Base-by-base conservation (phyloP, 53 echinoderm and acorn worm species). In the Astropecten irregularis region DNA sequence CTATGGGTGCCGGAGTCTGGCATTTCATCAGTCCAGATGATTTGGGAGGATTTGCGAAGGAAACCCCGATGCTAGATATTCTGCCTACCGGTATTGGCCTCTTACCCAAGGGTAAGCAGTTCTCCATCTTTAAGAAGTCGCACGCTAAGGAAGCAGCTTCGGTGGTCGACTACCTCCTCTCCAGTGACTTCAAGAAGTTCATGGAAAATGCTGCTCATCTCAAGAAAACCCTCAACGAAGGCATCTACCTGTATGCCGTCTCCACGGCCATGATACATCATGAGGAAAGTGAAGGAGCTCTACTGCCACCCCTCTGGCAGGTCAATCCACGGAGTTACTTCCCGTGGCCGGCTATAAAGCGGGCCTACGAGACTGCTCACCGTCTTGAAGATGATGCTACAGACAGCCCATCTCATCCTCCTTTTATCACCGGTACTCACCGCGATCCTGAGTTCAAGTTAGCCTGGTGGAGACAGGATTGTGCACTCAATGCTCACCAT, bases 401-500 rank as follows among this genome's bases (percentile, higher is more conserved):
- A n/a, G n/a, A 40, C 31, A 27, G 84, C 34, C 2, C 18, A 14
- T 3, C 8, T 16, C 51, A 40, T 22, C 38, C 66, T 4, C 19
- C 6, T 18, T 88, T 82, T 31, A 14, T 21, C 31, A 88, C 88
- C 0, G 88, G 88, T 4, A 83, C 63, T 13, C 9, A 82, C 14
- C 82, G 72, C 1, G 88, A 88, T 66, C 65, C 88, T 15, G 85
- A 90, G 84, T 79, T 85, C 62, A 84, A 77, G 81, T 27, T 90
- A 13, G 48, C 84, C 10, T 90, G 84, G 84, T 90, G 84, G 85
- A 77, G 90, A 49, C 71, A 90, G 19, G 90, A 90, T 37, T 37
- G 65, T 58, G 61, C 53, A 48, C 49, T 90, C 10, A 84, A 84
- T 33, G 40, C 38, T 60, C 90, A 90, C 49, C 90, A 90, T 38